A percentile compares a stretch with the other conserved stretches of the same genome.
These are phyloP conservation scores for Agriopis aurantiaria DNA, from an alignment of 2,888 invertebrate genomes.

Conservation along the genomic window DNA sequence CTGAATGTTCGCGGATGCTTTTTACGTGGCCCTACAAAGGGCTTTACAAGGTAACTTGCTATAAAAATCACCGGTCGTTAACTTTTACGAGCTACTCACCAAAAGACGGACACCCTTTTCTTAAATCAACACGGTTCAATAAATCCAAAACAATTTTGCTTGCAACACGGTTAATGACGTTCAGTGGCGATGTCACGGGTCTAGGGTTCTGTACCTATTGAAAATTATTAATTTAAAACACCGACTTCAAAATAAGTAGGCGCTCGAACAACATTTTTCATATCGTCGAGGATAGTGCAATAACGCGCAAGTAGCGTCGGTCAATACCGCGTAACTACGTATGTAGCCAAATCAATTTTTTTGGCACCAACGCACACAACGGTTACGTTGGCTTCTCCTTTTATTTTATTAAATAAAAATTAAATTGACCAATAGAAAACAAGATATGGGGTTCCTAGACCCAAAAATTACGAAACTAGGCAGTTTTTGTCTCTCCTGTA, in stretches of 20 bases:
- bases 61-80: conserved; percentile 33
- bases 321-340: too few relatives aligned
- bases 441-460: too few relatives aligned
- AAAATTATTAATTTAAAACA: not conserved
- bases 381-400: too few relatives aligned
- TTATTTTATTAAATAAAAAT: too few relatives aligned
- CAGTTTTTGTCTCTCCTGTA: too few relatives aligned
- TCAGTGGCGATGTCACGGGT: not conserved
- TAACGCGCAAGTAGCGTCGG: too few relatives aligned
- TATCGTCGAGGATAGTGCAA: too few relatives aligned
- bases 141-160: conserved; percentile 31
- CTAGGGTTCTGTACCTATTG: not conserved
- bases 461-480: too few relatives aligned
- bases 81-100: conserved; percentile 28
- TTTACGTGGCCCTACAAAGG: conserved; percentile 26
- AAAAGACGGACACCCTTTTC: conserved; percentile 32
- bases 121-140: conserved; percentile 30
- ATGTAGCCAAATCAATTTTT: too few relatives aligned
- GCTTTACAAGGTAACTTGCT: conserved; percentile 22
- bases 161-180: conserved; percentile 14
- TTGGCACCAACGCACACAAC: too few relatives aligned
- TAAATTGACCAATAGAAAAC: too few relatives aligned
- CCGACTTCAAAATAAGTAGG: not conserved
- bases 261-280: too few relatives aligned
- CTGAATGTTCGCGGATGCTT: conserved; percentile 18